These are phyloP conservation scores for Rhegmatorhina hoffmannsi DNA, from an alignment of 2,113 vertebrate genomes.

Conservation along the genomic window DNA sequence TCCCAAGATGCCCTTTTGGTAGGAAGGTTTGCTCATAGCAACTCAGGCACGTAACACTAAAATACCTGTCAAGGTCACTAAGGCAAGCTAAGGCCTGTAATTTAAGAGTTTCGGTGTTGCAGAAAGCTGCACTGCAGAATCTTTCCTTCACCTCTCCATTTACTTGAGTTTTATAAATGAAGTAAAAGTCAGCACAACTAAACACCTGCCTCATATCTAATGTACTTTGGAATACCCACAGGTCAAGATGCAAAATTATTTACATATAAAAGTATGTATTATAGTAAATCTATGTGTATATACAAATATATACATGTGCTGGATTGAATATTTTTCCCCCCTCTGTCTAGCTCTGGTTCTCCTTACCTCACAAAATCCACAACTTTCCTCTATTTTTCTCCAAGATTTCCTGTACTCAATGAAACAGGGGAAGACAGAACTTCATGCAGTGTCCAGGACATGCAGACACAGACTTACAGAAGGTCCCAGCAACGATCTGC, in stretches of 20 bases:
- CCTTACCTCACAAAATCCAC: neutral
- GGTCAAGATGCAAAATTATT: neutral
- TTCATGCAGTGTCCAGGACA: neutral
- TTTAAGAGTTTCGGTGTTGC: neutral
- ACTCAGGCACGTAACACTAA: neutral
- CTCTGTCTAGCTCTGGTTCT: neutral
- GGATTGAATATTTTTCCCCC: neutral
- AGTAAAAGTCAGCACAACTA: neutral
- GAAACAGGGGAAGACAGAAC: neutral
- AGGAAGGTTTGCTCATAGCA: neutral
- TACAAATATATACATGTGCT: rapidly evolving
- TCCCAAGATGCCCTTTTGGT: neutral
- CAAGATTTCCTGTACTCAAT: neutral
- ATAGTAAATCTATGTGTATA: neutral
- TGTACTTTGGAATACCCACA: neutral
- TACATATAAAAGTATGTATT: neutral
- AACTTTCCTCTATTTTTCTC: neutral
- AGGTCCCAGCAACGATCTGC: neutral
- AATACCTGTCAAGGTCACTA: neutral
- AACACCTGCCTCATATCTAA: neutral
- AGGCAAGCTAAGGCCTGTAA: neutral
- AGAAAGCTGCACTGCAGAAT: neutral
- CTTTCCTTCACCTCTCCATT: neutral
- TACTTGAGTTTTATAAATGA: neutral
- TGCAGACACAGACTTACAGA: rapidly evolving